Percentiles rank a stretch among this genome's conserved stretches.
These are phyloP conservation scores for Boleophthalmus pectinirostris DNA, from an alignment of 2,113 vertebrate genomes.

Conservation along the genomic window DNA sequence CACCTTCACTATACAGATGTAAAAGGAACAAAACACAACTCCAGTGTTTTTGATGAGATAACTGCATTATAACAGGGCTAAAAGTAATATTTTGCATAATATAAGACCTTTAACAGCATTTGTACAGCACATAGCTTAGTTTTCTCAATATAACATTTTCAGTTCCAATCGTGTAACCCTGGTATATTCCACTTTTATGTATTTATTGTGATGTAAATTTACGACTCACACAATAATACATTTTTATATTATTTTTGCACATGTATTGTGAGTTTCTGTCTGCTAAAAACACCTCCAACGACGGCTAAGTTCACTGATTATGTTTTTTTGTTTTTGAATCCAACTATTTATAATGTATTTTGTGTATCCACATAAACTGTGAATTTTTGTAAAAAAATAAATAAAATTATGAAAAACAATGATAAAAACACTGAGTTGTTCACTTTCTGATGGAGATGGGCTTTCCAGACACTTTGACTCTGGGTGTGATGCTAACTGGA, in stretches of 20 bases:
- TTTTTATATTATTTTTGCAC: slow-evolving; percentile 10
- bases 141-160: background rate
- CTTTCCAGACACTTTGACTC: slow-evolving; percentile 48
- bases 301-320: background rate
- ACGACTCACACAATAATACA: background rate
- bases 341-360: slow-evolving; percentile 63
- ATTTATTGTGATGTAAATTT: slow-evolving; percentile 8
- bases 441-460: slow-evolving; percentile 67
- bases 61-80: too few species aligned
- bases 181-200: slow-evolving; percentile 10
- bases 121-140: background rate
- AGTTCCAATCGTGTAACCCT: slow-evolving; percentile 1
- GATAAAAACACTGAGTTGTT: slow-evolving; percentile 36
- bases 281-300: slow-evolving; percentile 17
- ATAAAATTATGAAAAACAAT: slow-evolving; percentile 25
- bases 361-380: slow-evolving; percentile 66
- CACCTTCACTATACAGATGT: too few species aligned
- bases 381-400: slow-evolving; percentile 56
- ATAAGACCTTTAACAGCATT: background rate
- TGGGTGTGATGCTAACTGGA: background rate
- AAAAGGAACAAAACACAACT: too few species aligned
- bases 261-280: slow-evolving; percentile 7
- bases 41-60: too few species aligned
- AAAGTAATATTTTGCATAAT: too few species aligned
- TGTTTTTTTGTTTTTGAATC: slow-evolving; percentile 35